Base-by-base conservation (phyloP, 2,888 invertebrate species). In the Venusia cambrica region DNA sequence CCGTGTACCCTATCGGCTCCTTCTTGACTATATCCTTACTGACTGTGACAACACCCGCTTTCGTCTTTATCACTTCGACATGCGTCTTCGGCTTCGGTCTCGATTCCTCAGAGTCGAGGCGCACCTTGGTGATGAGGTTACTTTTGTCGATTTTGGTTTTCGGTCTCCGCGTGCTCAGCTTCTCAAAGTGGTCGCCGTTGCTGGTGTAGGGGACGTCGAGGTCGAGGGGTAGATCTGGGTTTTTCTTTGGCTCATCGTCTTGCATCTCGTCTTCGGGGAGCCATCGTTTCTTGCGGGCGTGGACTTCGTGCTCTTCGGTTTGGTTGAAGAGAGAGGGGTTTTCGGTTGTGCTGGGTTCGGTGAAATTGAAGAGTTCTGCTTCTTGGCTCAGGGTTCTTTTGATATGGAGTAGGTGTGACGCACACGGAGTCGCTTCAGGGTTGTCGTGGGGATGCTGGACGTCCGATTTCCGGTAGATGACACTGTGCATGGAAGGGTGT, bases 401-500 rank as follows among this genome's bases (percentile, higher is more conserved):
- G 45, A 87, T 62, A 67, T 91, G 89, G 30, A 91, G 87, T 35
- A 87, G 81, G 58, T 91, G 91, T 38, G 91, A 92, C 45, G 91
- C 89, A 65, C 92, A 92, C 7, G 88, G 76, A 15, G 69, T 60
- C 7, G 73, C 72, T 35, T 62, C 66, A 26, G 57, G 65, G 33
- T 57, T 55, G n/a, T 62, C 64, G 21, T 73, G 68, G 3, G 88
- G 89, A 52, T 88, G 78, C 25, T 79, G 85, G 36, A 96, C 95
- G 78, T 96, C 96, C 29, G 93, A 92, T 48, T 91, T 87, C 60
- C 92, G 91, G 87, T 97, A 97, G 55, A 96, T 92, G 69, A 97
- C 93, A 60, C 94, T 94, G 83, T 96, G 96, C 80, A 94, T 87
- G 47, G 84, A 73, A 12, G 81, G 78, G 54, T 89, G 79, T 53